Conservation (phyloP, 2,888 invertebrate genomes). For the Drosophila nigritarsus region DNA sequence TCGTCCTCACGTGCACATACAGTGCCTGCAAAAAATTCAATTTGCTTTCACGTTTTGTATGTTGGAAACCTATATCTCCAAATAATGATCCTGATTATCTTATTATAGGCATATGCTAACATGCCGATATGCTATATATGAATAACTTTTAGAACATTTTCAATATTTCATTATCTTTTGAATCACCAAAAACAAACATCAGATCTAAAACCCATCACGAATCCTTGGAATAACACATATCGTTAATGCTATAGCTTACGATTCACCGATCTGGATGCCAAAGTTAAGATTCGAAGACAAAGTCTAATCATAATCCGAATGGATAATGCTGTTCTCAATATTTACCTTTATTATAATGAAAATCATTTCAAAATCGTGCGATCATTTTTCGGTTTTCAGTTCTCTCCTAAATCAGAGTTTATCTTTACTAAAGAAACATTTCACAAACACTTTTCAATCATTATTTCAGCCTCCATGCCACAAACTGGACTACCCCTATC, state of each 20-base stretch:
- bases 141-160: not conserved
- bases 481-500: not conserved
- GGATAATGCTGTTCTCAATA: fast-evolving
- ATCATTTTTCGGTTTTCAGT: not conserved
- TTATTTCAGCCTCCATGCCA: not conserved
- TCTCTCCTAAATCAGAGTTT: not conserved
- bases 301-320: not conserved
- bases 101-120: not conserved
- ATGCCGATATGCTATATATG: too few species aligned
- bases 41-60: not conserved
- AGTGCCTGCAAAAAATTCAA: not conserved
- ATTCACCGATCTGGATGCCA: not conserved
- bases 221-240: not conserved
- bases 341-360: too few species aligned
- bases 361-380: too few species aligned
- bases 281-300: too few species aligned
- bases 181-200: not conserved
- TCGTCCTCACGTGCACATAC: not conserved
- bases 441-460: not conserved
- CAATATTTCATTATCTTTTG: not conserved
- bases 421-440: not conserved
- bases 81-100: not conserved
- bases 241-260: too few species aligned
- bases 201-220: not conserved
- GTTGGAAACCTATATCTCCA: not conserved